These are phyloP conservation scores for Alcis repandata DNA, from an alignment of 2,888 invertebrate genomes.

Conservation along the genomic window DNA sequence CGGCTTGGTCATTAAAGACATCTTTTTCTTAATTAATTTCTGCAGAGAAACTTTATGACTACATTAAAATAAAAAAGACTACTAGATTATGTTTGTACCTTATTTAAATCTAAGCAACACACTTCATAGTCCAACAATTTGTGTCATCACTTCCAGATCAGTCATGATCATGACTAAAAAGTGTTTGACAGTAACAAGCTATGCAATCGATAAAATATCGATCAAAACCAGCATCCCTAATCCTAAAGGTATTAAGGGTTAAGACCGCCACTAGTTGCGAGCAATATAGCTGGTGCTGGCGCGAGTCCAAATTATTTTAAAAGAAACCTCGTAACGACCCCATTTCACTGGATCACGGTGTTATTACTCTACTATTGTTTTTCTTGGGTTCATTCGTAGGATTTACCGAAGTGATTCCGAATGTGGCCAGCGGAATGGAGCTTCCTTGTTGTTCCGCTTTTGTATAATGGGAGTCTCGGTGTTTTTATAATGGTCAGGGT, in stretches of 20 bases:
- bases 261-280: slow-evolving; percentile 82
- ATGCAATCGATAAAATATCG: slow-evolving; percentile 17
- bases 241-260: slow-evolving; percentile 64
- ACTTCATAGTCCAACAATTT: too few species aligned
- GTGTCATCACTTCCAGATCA: too few species aligned
- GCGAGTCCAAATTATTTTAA: slow-evolving; percentile 80
- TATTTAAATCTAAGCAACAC: too few species aligned
- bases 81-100: too few species aligned
- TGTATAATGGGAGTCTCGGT: slow-evolving; percentile 26
- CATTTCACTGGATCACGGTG: slow-evolving; percentile 68
- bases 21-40: too few species aligned
- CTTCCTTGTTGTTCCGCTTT: slow-evolving; percentile 44
- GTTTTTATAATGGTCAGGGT: slow-evolving; percentile 32
- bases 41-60: too few species aligned
- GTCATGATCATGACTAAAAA: not conserved
- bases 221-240: slow-evolving; percentile 23
- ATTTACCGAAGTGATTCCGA: slow-evolving; percentile 44
- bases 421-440: slow-evolving; percentile 33
- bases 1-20: not conserved
- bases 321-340: slow-evolving; percentile 74
- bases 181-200: not conserved
- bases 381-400: slow-evolving; percentile 50
- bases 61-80: not conserved
- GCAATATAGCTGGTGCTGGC: slow-evolving; percentile 65
- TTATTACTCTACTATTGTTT: slow-evolving; percentile 58